Conservation (phyloP, 2,888 invertebrate genomes). For the Tachina grossa region DNA sequence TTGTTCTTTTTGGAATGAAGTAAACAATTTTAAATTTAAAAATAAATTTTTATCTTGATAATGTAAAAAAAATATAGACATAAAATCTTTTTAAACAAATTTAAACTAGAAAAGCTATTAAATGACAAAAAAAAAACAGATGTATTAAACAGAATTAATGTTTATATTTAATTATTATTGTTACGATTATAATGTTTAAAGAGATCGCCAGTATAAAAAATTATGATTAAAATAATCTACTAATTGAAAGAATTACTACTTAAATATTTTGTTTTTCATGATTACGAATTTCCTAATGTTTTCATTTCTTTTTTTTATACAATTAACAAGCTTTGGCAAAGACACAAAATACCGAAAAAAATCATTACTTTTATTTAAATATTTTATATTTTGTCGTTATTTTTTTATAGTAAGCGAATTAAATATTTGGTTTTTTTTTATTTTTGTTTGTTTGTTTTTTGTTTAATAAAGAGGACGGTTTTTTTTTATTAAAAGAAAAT, state of each 20-base stretch:
- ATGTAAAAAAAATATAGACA: conserved; percentile 22
- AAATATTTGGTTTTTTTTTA: conserved; percentile 35
- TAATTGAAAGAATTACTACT: conserved; percentile 57
- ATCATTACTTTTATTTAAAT: background rate
- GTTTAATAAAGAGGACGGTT: conserved; percentile 65
- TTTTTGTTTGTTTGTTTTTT: conserved; percentile 46
- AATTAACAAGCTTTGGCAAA: conserved; percentile 68
- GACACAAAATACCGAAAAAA: conserved; percentile 61
- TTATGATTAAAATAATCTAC: conserved; percentile 47
- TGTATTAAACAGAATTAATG: conserved; percentile 16
- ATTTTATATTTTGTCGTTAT: background rate
- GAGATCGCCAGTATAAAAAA: conserved; percentile 69
- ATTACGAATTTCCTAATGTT: conserved; percentile 35
- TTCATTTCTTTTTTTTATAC: conserved; percentile 31
- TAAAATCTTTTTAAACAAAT: conserved; percentile 28
- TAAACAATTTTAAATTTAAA: conserved; percentile 49
- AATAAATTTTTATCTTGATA: conserved; percentile 21
- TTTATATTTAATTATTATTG: conserved; percentile 49
- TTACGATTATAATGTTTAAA: conserved; percentile 66
- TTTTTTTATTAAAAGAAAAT: conserved; percentile 26
- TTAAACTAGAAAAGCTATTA: conserved; percentile 66
- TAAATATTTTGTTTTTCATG: conserved; percentile 35
- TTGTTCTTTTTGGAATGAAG: conserved; percentile 67
- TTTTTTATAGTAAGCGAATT: conserved; percentile 55
- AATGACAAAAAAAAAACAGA: conserved; percentile 37